These are phyloP conservation scores for Drosophila rufa DNA, from an alignment of 1,140 invertebrate species.

Conservation along the genomic window DNA sequence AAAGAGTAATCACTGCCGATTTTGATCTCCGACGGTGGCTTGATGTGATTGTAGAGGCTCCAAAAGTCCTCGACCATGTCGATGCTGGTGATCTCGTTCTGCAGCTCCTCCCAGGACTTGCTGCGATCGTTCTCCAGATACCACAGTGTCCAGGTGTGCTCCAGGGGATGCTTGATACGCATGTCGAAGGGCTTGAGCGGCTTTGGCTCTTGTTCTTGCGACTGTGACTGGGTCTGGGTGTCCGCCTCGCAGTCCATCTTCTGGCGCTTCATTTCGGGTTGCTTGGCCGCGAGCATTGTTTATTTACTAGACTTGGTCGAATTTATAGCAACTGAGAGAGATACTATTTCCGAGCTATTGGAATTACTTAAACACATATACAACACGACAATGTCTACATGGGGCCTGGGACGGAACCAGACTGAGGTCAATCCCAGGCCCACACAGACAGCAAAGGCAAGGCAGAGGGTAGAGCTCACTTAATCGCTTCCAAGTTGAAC, in stretches of 20 bases:
- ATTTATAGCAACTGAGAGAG: conserved; percentile 22
- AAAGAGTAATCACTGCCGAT: conserved; percentile 97
- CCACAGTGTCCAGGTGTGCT: conserved; percentile 99
- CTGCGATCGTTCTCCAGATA: conserved; percentile 97
- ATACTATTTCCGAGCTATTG: conserved; percentile 35
- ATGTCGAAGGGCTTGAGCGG: conserved; percentile 6
- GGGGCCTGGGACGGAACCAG: conserved; percentile 21
- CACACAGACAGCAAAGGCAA: conserved; percentile 25
- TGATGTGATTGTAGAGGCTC: conserved; percentile 98
- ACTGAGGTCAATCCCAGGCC: conserved; percentile 5
- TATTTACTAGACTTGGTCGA: conserved; percentile 1
- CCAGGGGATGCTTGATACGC: conserved; percentile 94
- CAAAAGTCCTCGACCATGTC: conserved; percentile 96
- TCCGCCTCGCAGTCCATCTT: conserved; percentile 51
- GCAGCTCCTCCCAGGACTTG: conserved; percentile 93
- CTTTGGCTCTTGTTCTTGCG: conserved; percentile 31
- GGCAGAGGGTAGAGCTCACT: neutral
- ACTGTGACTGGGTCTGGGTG: conserved; percentile 26
- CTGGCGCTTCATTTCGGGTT: conserved; percentile 32
- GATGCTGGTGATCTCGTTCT: conserved; percentile 96
- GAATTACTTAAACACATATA: conserved; percentile 32
- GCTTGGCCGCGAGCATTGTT: conserved; percentile 52
- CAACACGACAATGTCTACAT: conserved; percentile 39
- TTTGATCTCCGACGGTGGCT: conserved; percentile 95
- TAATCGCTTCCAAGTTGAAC: neutral